Percentiles rank a stretch among this genome's conserved stretches.
phyloP scores from a whole-genome alignment of 2,797 vertebrate genomes.

The Diglossa cyanea region DNA sequence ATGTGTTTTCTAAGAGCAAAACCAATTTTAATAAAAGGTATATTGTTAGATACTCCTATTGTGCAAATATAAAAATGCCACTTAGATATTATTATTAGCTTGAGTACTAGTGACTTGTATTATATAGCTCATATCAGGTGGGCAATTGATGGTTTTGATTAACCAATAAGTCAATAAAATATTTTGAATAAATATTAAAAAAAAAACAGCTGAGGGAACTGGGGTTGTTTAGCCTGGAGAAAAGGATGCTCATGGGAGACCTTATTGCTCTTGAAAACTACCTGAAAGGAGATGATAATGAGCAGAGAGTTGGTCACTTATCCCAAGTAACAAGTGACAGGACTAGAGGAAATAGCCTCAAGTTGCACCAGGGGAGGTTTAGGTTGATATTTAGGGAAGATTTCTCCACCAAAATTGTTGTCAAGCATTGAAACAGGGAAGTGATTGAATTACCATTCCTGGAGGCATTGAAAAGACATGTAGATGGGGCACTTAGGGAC shows the following conservation, averaged over 20 bases:
- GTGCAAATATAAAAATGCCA: background rate
- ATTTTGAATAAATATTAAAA: background rate
- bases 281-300: background rate
- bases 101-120: background rate
- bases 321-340: background rate
- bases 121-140: background rate
- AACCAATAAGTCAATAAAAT: background rate
- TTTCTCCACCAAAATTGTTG: background rate
- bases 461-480: background rate
- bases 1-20: background rate
- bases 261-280: background rate
- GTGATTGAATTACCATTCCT: background rate
- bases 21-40: background rate
- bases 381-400: background rate
- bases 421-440: background rate
- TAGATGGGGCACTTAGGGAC: background rate
- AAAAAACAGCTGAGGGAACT: background rate
- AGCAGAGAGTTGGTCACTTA: background rate
- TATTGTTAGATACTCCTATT: background rate
- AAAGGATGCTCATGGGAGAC: background rate
- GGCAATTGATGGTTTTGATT: background rate
- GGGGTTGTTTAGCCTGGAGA: background rate
- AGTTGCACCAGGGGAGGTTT: background rate
- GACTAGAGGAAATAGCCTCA: background rate
- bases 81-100: background rate